Conservation (phyloP, 2,888 invertebrate genomes). For the Pasiphila rectangulata region DNA sequence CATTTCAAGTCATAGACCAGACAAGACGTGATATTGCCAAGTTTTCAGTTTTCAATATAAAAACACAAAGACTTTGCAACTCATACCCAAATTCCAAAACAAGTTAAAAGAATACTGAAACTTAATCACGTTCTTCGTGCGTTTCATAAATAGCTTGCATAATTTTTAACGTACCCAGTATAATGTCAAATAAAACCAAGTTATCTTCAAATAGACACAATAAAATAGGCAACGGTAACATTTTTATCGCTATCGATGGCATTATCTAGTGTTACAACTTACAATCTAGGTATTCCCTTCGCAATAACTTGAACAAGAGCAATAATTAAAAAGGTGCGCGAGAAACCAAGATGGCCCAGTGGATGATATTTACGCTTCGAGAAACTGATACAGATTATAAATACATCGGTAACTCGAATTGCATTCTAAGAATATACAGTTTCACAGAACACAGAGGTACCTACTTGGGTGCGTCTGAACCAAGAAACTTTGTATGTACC, state of each 20-base stretch:
- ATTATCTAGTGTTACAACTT: slow-evolving; percentile 34
- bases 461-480: not conserved
- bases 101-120: no score
- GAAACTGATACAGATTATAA: slow-evolving; percentile 74
- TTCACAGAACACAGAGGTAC: slow-evolving; percentile 4
- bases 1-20: no score
- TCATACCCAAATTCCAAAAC: no score
- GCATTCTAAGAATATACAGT: slow-evolving; percentile 65
- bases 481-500: not conserved
- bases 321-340: slow-evolving; percentile 52
- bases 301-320: slow-evolving; percentile 40
- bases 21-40: no score
- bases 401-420: slow-evolving; percentile 67
- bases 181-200: no score
- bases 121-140: no score
- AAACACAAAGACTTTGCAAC: no score
- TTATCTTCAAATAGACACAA: no score
- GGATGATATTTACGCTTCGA: slow-evolving; percentile 53
- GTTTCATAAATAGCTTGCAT: no score
- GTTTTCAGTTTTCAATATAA: no score
- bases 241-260: slow-evolving; percentile 30
- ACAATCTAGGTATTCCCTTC: slow-evolving; percentile 4
- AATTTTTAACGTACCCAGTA: no score
- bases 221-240: slow-evolving; percentile 22
- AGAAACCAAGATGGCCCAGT: slow-evolving; percentile 51